A percentile compares a stretch with the other conserved stretches of the same genome.
These are phyloP conservation scores for Aurelia aurita DNA, from an alignment of 30 jellyfish, hydroid and myxozoan species.

Conservation along the genomic window DNA sequence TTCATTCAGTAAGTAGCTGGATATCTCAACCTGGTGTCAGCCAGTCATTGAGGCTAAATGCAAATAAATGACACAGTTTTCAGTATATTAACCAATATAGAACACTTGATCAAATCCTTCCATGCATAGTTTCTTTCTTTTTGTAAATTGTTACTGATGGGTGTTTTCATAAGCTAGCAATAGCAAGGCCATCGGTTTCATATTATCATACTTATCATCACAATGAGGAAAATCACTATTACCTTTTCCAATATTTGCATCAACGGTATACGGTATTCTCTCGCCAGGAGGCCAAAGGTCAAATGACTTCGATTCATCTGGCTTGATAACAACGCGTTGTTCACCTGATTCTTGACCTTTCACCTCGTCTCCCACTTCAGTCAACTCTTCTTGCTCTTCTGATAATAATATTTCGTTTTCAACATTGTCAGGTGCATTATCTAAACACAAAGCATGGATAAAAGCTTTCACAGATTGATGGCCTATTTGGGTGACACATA, in stretches of 20 bases:
- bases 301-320: conserved; percentile 10
- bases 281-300: conserved; percentile 38
- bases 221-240: background rate
- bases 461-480: too few species aligned
- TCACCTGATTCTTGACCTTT: conserved; percentile 5
- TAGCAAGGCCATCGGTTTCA: background rate
- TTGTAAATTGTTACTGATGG: background rate
- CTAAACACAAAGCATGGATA: background rate
- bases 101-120: too few species aligned
- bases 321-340: conserved; percentile 13
- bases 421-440: background rate
- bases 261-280: conserved; percentile 12
- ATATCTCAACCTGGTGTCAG: too few species aligned
- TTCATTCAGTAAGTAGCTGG: too few species aligned
- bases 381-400: background rate
- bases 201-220: background rate
- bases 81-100: too few species aligned
- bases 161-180: background rate
- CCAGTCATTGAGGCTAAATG: too few species aligned
- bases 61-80: too few species aligned
- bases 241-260: conserved; percentile 4
- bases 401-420: background rate
- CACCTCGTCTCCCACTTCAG: background rate
- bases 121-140: too few species aligned
- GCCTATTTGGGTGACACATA: too few species aligned